Base-by-base conservation (phyloP, 2,888 invertebrate species). In the Ophion ventricosus region DNA sequence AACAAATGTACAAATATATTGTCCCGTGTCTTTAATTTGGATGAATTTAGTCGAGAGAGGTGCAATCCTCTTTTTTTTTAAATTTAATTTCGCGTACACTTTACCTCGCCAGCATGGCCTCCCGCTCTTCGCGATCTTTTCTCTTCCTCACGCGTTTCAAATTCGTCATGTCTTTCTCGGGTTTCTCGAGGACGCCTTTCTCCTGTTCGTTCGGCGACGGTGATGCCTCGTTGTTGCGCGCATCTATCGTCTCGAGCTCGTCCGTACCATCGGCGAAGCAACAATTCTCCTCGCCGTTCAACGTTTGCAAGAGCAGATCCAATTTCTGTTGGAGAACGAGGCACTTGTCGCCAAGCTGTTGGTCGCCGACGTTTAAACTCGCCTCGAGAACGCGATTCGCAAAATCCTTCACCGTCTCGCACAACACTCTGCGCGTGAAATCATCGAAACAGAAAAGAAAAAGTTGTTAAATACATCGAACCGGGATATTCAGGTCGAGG, bases 361-460 rank as follows among this genome's bases (percentile, higher is more conserved):
- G 95, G 88, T 96, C 96, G 25, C 95, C 95, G 86, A 94, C 94
- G 25, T 93, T 94, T 77, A 94, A 86, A 80, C 94, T 95, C 86
- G 95, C 95, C 84, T 96, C 95, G 63, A 94, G 94, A 70, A 96
- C 94, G 88, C 95, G 95, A 5, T 95, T 93, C 40, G 96, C 95
- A 90, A 98, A 96, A 87, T 97, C 96, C 90, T 96, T 96, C 26
- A 98, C 96, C 0, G 96, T 97, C 91, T 97, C 96, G 93, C 97
- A 97, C 17, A 98, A 93, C 49, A 95, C 95, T 93, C 94, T 95
- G 89, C 0, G 88, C 59, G 35, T 1, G 1, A 72, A 57, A 57
- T 23, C 1, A 61, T 78, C 35, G 25, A 26, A n/a, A 54, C 29
- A 0, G 14, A 8, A 14, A 64, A 61, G n/a, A 54, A n/a, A 11